phyloP scores from a whole-genome alignment of 1,140 invertebrate species.

The Philaenus spumarius region DNA sequence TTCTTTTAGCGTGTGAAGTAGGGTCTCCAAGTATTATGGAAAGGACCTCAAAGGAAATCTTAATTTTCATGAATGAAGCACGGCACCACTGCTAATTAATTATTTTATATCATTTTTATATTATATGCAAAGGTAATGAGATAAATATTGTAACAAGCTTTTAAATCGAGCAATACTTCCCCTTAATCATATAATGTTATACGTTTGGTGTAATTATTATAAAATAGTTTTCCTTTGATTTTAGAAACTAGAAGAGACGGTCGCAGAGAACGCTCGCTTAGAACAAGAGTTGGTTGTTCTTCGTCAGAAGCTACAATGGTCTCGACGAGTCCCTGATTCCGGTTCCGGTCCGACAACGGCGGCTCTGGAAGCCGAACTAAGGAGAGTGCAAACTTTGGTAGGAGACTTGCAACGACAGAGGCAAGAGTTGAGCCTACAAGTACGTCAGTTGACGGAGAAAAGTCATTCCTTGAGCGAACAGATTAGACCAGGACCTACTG shows the following conservation, averaged over 20 bases:
- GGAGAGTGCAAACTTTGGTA: constrained; percentile 73
- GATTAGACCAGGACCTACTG: constrained; percentile 43
- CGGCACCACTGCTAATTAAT: no score
- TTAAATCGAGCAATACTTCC: no score
- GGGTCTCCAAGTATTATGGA: no score
- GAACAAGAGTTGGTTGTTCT: constrained; percentile 81
- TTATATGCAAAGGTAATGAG: no score
- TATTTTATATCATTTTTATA: no score
- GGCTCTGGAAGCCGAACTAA: constrained; percentile 70
- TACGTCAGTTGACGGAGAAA: constrained; percentile 71
- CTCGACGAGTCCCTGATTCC: constrained; percentile 18
- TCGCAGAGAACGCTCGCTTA: constrained; percentile 77
- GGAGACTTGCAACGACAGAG: constrained; percentile 75
- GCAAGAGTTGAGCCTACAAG: constrained; percentile 65
- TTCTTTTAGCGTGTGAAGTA: no score
- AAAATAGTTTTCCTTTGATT: no score
- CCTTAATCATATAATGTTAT: no score
- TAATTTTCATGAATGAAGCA: no score
- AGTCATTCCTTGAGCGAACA: constrained; percentile 51
- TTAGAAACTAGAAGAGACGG: constrained; percentile 86
- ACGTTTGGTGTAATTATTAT: no score
- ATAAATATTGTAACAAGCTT: no score
- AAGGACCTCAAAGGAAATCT: no score
- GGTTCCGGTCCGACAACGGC: constrained; percentile 45
- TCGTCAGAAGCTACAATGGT: constrained; percentile 54